Evolutionary conservation across 2,888 invertebrate species (phyloP).

Genomic region (Philonicus albiceps): DNA sequence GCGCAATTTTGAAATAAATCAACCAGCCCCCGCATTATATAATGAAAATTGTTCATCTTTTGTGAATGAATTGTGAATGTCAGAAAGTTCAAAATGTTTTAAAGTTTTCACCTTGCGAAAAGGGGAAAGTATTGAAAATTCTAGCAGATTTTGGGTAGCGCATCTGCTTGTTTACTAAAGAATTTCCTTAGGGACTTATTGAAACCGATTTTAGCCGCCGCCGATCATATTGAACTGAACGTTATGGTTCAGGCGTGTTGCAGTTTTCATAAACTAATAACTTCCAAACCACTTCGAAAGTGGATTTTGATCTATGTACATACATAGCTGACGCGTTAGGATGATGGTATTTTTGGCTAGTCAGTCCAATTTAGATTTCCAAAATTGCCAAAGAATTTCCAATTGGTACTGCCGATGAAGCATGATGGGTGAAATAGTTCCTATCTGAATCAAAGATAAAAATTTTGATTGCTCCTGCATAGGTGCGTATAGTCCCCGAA

Average conservation of each 20-base stretch:
- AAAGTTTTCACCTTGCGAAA: constrained; percentile 23
- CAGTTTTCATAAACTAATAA: background rate
- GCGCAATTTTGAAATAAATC: constrained; percentile 32
- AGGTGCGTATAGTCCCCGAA: background rate
- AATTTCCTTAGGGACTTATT: background rate
- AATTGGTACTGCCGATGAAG: background rate
- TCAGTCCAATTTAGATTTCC: background rate
- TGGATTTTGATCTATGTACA: background rate
- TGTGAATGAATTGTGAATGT: constrained; percentile 37
- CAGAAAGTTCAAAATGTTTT: constrained; percentile 38
- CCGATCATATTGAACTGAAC: background rate
- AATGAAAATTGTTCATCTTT: constrained; percentile 42
- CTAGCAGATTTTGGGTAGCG: background rate
- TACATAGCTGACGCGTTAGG: background rate
- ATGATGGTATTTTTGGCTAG: background rate
- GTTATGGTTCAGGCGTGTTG: background rate
- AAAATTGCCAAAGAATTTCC: background rate
- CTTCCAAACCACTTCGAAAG: background rate
- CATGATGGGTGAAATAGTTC: background rate
- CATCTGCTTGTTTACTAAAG: background rate
- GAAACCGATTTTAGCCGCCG: background rate
- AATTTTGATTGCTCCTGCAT: background rate
- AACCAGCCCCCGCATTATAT: background rate
- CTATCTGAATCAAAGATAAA: background rate
- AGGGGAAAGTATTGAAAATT: constrained; percentile 1